These are phyloP conservation scores for Falco berigora DNA, from an alignment of 2,797 vertebrate genomes.

Conservation along the genomic window DNA sequence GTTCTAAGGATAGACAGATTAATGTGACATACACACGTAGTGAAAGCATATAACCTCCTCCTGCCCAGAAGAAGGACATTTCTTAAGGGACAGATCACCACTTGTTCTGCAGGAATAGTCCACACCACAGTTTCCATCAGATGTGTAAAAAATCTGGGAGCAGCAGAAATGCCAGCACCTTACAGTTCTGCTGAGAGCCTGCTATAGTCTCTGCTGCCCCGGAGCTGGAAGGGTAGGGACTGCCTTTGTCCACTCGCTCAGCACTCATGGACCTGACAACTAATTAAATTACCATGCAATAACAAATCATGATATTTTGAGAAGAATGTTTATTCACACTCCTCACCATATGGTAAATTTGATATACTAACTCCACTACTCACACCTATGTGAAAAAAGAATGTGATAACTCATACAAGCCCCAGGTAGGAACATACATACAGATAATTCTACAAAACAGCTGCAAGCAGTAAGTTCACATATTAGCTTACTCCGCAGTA, in stretches of 20 bases:
- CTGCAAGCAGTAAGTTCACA: neutral
- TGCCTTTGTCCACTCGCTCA: neutral
- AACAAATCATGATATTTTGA: neutral
- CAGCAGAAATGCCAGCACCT: neutral
- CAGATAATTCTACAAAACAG: neutral
- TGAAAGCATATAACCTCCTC: neutral
- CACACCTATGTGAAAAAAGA: neutral
- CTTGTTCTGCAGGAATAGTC: neutral
- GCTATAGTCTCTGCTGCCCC: neutral
- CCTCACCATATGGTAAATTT: neutral
- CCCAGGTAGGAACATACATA: neutral
- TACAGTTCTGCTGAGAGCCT: neutral
- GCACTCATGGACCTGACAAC: neutral
- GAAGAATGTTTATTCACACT: neutral
- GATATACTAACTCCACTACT: neutral
- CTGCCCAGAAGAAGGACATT: neutral
- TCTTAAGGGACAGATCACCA: neutral
- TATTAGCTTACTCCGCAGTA: neutral
- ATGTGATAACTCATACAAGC: neutral
- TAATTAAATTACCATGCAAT: neutral
- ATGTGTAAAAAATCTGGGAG: neutral
- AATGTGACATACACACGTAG: neutral
- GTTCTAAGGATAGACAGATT: neutral
- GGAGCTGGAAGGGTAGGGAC: neutral
- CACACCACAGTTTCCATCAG: neutral